Percentiles rank a stretch among this genome's conserved stretches.
Conservation (phyloP, 2,888 invertebrate species). For the Noctua comes region DNA sequence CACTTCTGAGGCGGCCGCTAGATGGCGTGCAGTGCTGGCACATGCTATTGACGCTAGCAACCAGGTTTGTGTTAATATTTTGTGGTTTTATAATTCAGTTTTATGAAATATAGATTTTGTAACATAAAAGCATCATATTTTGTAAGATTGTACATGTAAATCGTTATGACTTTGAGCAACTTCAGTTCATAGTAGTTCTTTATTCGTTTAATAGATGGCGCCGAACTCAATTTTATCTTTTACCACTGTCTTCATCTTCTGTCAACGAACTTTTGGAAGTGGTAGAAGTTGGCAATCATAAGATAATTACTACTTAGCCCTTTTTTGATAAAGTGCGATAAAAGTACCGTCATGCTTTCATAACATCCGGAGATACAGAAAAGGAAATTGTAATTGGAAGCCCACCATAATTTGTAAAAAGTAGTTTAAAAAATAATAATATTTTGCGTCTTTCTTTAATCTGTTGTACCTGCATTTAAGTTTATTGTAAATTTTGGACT, state of each 20-base stretch:
- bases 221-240: background rate
- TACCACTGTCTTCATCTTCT: background rate
- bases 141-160: too few species aligned
- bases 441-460: background rate
- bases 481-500: background rate
- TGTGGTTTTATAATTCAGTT: background rate
- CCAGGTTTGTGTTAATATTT: constrained; percentile 84
- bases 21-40: constrained; percentile 94
- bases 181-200: constrained; percentile 10
- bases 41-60: constrained; percentile 94
- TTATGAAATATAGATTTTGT: background rate
- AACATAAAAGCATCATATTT: background rate
- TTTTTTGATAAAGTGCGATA: constrained; percentile 43
- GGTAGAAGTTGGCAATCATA: constrained; percentile 29
- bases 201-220: constrained; percentile 53
- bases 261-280: constrained; percentile 43
- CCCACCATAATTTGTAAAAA: too few species aligned
- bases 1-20: constrained; percentile 92
- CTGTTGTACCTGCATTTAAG: background rate
- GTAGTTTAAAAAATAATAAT: background rate
- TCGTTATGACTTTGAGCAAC: too few species aligned
- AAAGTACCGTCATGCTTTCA: constrained; percentile 10
- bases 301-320: constrained; percentile 28
- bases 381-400: background rate
- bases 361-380: constrained; percentile 25